Conservation (phyloP, 2,113 vertebrate species). For the Cacatua alba region DNA sequence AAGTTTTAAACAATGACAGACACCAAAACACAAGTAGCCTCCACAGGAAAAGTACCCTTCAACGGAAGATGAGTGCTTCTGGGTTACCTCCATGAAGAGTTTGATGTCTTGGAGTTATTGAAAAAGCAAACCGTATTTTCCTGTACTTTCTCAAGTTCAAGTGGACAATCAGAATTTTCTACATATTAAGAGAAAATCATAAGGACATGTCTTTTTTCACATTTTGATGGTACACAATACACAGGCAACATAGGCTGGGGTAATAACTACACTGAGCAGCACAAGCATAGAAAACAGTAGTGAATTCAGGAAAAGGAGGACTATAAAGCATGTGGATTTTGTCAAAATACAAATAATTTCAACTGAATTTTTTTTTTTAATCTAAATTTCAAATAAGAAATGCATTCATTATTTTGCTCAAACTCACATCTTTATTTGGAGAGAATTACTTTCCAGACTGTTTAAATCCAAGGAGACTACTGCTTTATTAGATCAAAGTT, state of each 20-base stretch:
- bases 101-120: background rate
- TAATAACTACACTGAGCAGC: background rate
- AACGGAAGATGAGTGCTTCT: background rate
- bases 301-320: background rate
- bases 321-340: background rate
- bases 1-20: slow-evolving; percentile 59
- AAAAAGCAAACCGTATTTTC: background rate
- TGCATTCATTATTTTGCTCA: background rate
- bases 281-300: background rate
- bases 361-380: background rate
- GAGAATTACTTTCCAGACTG: background rate
- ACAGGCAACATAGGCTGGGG: background rate
- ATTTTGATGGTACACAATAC: background rate
- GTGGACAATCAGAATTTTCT: background rate
- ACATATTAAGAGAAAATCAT: background rate
- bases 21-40: background rate
- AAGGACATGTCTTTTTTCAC: background rate
- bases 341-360: background rate
- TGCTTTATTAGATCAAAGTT: background rate
- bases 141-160: background rate
- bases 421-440: background rate
- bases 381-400: background rate
- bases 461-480: background rate
- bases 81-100: background rate
- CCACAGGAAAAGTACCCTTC: slow-evolving; percentile 21